Conservation (phyloP, 2,797 vertebrate species). For the Enteromius argenteus region DNA sequence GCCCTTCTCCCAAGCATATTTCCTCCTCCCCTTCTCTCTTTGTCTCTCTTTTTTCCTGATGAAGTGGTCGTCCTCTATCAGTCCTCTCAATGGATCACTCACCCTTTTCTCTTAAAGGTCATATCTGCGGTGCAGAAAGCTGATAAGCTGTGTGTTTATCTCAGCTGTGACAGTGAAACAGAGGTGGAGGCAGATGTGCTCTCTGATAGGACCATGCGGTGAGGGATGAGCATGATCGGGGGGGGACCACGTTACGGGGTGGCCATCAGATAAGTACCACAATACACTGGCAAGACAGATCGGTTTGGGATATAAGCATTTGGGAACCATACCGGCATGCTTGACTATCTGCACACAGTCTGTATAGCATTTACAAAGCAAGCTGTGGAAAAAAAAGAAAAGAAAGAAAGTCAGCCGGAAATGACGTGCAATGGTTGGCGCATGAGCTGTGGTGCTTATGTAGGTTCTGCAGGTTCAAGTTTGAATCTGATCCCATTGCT, state of each 20-base stretch:
- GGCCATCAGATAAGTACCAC: slow-evolving; percentile 69
- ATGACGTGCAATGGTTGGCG: neutral
- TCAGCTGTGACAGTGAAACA: slow-evolving; percentile 68
- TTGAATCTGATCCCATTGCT: neutral
- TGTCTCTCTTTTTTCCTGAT: slow-evolving; percentile 65
- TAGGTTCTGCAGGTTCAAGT: neutral
- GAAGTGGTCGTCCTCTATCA: slow-evolving; percentile 73
- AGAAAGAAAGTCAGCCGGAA: neutral
- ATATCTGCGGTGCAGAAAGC: slow-evolving; percentile 63
- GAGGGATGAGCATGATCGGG: slow-evolving; percentile 41
- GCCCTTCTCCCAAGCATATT: slow-evolving; percentile 33
- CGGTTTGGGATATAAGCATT: slow-evolving; percentile 39
- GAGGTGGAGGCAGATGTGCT: slow-evolving; percentile 58
- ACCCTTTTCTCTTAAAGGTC: slow-evolving; percentile 75
- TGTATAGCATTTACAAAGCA: slow-evolving; percentile 13
- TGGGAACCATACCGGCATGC: slow-evolving; percentile 51
- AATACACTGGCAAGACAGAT: slow-evolving; percentile 59
- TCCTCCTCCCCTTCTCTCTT: slow-evolving; percentile 53
- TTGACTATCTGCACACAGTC: slow-evolving; percentile 48
- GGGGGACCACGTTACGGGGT: slow-evolving; percentile 14
- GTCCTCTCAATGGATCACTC: slow-evolving; percentile 67
- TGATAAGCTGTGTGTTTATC: slow-evolving; percentile 72
- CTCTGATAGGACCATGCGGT: slow-evolving; percentile 62
- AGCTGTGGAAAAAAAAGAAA: neutral
- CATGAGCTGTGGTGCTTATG: neutral